These are phyloP conservation scores for Crocuta crocuta DNA, from an alignment of 2,113 vertebrate species.

Conservation along the genomic window DNA sequence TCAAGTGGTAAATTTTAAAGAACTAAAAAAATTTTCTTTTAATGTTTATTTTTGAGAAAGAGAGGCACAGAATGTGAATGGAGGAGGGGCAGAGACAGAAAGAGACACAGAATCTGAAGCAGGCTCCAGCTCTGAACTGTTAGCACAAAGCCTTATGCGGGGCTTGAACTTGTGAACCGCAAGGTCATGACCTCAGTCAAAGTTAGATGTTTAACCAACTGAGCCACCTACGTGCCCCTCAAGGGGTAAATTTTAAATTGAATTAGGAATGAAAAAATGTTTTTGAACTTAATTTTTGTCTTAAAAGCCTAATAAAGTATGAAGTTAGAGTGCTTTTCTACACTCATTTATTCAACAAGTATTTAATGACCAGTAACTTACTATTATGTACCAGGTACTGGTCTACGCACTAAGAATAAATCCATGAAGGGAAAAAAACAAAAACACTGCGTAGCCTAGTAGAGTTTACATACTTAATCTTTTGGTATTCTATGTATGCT, in stretches of 20 bases:
- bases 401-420: not conserved
- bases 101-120: too few relatives aligned
- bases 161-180: too few relatives aligned
- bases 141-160: too few relatives aligned
- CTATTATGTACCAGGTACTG: not conserved
- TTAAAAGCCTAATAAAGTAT: conserved; percentile 39
- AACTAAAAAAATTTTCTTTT: not conserved
- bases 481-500: not conserved
- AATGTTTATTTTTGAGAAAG: too few relatives aligned
- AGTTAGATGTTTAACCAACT: too few relatives aligned
- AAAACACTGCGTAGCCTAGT: not conserved
- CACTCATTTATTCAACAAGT: not conserved
- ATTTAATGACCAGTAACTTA: not conserved
- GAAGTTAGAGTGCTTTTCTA: not conserved
- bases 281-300: conserved; percentile 56
- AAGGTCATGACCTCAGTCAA: too few relatives aligned
- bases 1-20: conserved; percentile 12
- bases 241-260: conserved; percentile 15
- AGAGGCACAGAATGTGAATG: too few relatives aligned
- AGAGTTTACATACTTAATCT: not conserved
- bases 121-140: too few relatives aligned
- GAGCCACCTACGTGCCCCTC: not conserved
- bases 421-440: not conserved
- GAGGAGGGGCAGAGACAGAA: too few relatives aligned
- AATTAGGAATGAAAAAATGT: not conserved